Conservation (phyloP, 2,888 invertebrate genomes). For the Synergus itoensis region DNA sequence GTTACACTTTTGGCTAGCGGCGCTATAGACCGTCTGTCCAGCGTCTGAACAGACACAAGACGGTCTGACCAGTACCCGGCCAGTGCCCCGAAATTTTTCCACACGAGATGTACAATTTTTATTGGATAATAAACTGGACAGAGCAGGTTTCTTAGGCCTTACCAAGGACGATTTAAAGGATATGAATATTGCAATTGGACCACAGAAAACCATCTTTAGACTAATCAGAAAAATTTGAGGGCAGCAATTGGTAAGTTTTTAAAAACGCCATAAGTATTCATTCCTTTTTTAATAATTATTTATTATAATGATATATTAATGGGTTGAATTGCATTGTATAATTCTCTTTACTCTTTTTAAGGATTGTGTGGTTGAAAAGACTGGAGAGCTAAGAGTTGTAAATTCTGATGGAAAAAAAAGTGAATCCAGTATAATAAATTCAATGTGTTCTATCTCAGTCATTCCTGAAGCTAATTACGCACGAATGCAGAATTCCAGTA, state of each 20-base stretch:
- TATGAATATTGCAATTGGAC: conserved; percentile 50
- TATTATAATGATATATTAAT: neutral
- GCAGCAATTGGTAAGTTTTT: neutral
- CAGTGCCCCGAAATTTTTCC: too few relatives aligned
- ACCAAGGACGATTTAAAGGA: conserved; percentile 47
- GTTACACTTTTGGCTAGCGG: too few relatives aligned
- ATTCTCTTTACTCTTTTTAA: neutral
- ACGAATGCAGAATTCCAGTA: neutral
- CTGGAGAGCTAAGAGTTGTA: neutral
- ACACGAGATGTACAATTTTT: too few relatives aligned
- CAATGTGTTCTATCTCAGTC: neutral
- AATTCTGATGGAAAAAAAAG: neutral
- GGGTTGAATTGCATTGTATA: neutral
- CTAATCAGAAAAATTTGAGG: neutral
- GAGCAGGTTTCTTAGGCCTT: conserved; percentile 45
- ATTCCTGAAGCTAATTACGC: neutral
- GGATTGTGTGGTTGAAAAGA: neutral
- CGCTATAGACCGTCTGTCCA: too few relatives aligned
- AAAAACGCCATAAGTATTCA: neutral
- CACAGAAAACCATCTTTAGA: conserved; percentile 42
- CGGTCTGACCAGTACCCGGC: too few relatives aligned
- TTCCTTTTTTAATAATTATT: neutral
- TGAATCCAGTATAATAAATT: neutral
- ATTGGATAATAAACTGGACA: conserved; percentile 47
- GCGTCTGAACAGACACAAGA: too few relatives aligned